Evolutionary conservation across 2,113 vertebrate genomes (phyloP), one percentile per base, ranked within the genome.

Genomic region (Anhinga anhinga): DNA sequence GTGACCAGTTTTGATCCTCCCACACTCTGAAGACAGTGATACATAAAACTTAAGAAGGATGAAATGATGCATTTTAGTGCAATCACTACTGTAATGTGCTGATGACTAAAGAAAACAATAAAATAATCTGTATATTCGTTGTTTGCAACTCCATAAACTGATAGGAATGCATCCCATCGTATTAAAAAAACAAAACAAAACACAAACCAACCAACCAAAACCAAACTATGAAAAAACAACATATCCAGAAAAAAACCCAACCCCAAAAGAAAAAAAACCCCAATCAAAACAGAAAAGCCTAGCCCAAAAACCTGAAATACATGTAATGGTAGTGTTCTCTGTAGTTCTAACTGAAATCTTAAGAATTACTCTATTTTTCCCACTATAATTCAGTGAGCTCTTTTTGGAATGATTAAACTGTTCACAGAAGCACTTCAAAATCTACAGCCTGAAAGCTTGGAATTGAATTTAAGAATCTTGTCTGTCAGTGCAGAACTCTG

Each of bases 401-500:
- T 78, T 83, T 30, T 84, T 84, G 81, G 79, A 92, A 69, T 21
- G 13, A 71, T 82, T 76, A 47, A 67, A 53, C 61, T 85, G 17
- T 59, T 91, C 49, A n/a, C 34, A 72, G 49, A 79, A 89, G 32
- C 29, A 15, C 61, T 87, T 89, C 19, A 55, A 78, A 79, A 62
- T 77, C 21, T 84, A 4, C 73, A 82, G 56, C 34, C 72, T 95
- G 70, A 88, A 92, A 91, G 71, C 49, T 88, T 86, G 88, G 83
- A 92, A 91, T 15, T 87, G 42, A 61, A 59, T 84, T 84, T 69
- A 72, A 67, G 77, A 73, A 53, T 82, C 65, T 72, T 82, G 58
- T 88, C 90, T 87, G 44, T 91, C 82, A 80, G 4, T 66, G 91
- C 86, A 86, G 74, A 95, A 38, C 79, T 86, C 47, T 93, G 88